Conservation (phyloP, 2,797 vertebrate species). For the Channa striata region DNA sequence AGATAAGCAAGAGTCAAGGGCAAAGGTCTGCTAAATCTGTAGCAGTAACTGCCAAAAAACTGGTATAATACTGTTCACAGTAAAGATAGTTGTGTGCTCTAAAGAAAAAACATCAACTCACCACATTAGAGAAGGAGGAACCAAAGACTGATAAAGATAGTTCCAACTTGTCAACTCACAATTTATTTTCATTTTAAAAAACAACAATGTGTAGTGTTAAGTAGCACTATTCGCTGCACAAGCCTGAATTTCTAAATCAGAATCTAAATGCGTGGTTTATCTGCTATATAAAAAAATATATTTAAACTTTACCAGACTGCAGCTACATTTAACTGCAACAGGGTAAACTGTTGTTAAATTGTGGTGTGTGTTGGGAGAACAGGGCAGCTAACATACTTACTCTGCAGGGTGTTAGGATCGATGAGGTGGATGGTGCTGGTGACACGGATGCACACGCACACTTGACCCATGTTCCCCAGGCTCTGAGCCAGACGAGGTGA, state of each 20-base stretch:
- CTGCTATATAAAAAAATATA: not conserved
- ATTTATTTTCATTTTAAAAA: too few species aligned
- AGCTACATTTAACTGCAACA: not conserved
- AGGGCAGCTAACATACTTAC: conserved; percentile 80
- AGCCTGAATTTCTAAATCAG: not conserved
- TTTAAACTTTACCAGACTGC: not conserved
- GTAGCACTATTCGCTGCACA: not conserved
- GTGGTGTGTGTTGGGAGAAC: not conserved
- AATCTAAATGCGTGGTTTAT: not conserved
- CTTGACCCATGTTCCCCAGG: conserved; percentile 96
- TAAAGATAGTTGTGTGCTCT: too few species aligned
- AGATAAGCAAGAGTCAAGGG: not conserved
- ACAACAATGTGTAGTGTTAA: too few species aligned
- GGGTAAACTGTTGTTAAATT: not conserved
- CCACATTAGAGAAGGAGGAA: too few species aligned
- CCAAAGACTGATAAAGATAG: too few species aligned
- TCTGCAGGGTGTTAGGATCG: conserved; percentile 93
- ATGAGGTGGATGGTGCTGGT: conserved; percentile 95
- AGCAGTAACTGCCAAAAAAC: not conserved
- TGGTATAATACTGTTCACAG: too few species aligned
- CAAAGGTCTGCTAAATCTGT: not conserved
- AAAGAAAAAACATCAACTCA: too few species aligned
- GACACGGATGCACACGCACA: conserved; percentile 94
- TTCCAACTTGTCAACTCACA: too few species aligned
- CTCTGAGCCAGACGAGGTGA: conserved; percentile 95